Evolutionary conservation across 2,888 invertebrate species (phyloP), one percentile per base, ranked within the genome.

Genomic region (Coelinius sp.): DNA sequence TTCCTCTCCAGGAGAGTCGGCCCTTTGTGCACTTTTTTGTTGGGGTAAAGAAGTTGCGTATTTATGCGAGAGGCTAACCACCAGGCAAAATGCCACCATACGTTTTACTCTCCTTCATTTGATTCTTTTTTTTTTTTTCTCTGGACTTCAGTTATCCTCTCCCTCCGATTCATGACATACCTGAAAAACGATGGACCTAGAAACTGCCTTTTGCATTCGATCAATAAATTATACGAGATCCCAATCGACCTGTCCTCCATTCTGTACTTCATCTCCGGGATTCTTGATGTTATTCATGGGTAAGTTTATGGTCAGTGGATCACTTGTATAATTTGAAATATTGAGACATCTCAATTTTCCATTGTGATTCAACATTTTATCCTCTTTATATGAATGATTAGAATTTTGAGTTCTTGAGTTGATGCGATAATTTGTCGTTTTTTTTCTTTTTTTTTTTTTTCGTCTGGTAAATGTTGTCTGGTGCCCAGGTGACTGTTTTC

Each of bases 1-100:
- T 84, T 79, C 80, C 78, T 27, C 56, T 14, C 25, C 38, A 35
- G 82, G 79, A 82, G 81, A 81, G 84, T 38, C 80, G 81, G 83
- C 76, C 82, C 84, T 85, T 85, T 84, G 83, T 85, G 79, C 79
- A 78, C 84, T 85, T 85, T 85, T 86, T 81, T 79, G 81, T 81
- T 44, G n/a, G 10, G 2, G 14, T n/a, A n/a, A 17, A 22, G 24
- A 78, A 81, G 68, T 67, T 80, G 83, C 82, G 81, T 82, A 84
- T 85, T 84, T 85, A 85, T 85, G 84, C 79, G 83, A 81, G 83
- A 81, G 76, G 79, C 78, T 80, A 78, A 77, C 75, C 41, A 35
- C 41, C 41, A 41, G 44, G n/a, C n/a, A n/a, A 68, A 72, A 41
- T 68, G 53, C 64, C 71, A 68, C 71, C 68, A 72, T 56, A 56